phyloP scores from a whole-genome alignment of 2,888 invertebrate species.

The Erynnis tages region DNA sequence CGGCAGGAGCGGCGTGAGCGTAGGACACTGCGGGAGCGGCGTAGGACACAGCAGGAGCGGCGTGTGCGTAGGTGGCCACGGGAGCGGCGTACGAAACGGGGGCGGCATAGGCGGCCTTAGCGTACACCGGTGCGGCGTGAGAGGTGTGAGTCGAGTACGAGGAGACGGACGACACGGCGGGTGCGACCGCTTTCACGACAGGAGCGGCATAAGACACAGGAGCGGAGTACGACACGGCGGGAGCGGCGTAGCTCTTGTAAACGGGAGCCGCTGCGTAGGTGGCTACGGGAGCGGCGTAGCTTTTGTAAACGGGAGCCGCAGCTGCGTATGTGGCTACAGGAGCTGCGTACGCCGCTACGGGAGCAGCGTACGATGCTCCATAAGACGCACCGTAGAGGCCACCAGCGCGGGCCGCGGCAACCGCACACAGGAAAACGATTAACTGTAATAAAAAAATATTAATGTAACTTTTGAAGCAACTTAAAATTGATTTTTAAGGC shows the following conservation, averaged over 20 bases:
- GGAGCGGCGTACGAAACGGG: conserved; percentile 36
- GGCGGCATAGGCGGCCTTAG: conserved; percentile 43
- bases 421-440: conserved; percentile 80
- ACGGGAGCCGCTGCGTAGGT: conserved; percentile 42
- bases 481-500: no score
- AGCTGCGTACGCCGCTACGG: conserved; percentile 60
- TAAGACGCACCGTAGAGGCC: conserved; percentile 68
- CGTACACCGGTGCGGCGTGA: conserved; percentile 41
- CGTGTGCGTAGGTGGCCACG: conserved; percentile 51
- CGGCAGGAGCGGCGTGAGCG: conserved; percentile 34
- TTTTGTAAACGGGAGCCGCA: conserved; percentile 42
- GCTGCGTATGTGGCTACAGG: conserved; percentile 39
- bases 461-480: neutral
- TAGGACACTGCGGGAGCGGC: conserved; percentile 51
- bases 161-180: conserved; percentile 44
- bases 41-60: conserved; percentile 33
- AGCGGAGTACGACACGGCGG: conserved; percentile 43
- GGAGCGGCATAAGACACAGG: conserved; percentile 66
- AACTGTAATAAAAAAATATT: conserved; percentile 55
- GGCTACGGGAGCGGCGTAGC: conserved; percentile 46
- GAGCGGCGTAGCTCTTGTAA: conserved; percentile 42
- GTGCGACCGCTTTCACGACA: conserved; percentile 42
- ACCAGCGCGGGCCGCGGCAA: conserved; percentile 82
- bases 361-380: conserved; percentile 65
- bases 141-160: conserved; percentile 46